A percentile compares a stretch with the other conserved stretches of the same genome.
phyloP scores from a whole-genome alignment of 2,797 vertebrate genomes.

The Prunella strophiata region DNA sequence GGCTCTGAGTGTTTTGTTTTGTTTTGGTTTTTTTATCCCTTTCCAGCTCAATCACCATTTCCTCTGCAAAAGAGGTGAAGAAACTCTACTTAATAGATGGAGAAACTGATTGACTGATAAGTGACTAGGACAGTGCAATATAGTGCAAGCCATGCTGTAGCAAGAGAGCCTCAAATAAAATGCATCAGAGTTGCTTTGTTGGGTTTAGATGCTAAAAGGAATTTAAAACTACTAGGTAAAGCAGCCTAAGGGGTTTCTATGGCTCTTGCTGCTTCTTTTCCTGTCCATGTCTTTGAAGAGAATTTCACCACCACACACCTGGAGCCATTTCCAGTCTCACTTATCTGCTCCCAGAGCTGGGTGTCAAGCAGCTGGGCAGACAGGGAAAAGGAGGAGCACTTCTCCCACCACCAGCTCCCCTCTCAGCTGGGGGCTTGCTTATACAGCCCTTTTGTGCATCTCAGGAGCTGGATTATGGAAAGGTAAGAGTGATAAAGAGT shows the following conservation, averaged over 20 bases:
- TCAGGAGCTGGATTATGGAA: neutral
- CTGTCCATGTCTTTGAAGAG: neutral
- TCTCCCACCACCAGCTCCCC: neutral
- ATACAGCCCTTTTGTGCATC: neutral
- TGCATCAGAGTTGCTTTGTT: neutral
- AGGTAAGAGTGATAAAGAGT: neutral
- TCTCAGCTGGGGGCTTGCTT: neutral
- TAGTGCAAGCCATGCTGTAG: neutral
- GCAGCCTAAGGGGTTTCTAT: neutral
- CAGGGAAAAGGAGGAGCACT: neutral
- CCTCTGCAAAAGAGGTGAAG: neutral
- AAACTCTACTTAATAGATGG: neutral
- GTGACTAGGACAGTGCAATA: neutral
- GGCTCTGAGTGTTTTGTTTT: neutral
- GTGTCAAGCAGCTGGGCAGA: neutral
- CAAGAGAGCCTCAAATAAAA: neutral
- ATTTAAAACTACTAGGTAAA: neutral
- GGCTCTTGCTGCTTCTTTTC: neutral
- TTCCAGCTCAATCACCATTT: neutral
- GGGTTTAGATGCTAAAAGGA: neutral
- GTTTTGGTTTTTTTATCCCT: rapidly evolving
- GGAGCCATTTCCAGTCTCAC: neutral
- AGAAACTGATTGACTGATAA: neutral
- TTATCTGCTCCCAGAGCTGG: neutral
- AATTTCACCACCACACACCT: neutral